phyloP scores from a whole-genome alignment of 2,888 invertebrate genomes.

The Philonicus albiceps region DNA sequence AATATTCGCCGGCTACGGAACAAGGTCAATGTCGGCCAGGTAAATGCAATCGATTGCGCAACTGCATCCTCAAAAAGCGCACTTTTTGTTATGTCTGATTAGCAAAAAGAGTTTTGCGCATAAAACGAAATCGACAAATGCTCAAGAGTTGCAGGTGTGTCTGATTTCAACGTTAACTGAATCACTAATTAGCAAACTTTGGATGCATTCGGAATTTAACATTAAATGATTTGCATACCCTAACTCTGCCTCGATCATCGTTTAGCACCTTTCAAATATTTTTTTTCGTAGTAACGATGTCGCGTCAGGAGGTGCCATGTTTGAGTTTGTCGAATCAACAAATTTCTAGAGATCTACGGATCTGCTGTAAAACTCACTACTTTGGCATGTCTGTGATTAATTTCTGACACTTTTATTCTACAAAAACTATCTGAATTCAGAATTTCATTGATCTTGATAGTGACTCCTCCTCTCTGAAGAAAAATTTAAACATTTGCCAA shows the following conservation, averaged over 20 bases:
- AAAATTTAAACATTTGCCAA: background rate
- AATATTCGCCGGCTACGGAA: background rate
- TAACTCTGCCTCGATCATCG: background rate
- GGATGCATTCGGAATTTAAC: background rate
- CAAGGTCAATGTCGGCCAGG: background rate
- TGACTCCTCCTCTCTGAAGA: background rate
- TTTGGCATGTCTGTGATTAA: background rate
- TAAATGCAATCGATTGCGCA: background rate
- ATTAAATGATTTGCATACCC: background rate
- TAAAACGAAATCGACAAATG: background rate
- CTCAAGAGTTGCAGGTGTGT: background rate
- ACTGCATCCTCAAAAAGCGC: background rate
- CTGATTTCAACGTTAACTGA: background rate
- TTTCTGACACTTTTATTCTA: background rate
- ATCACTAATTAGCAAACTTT: background rate
- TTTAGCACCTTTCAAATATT: background rate
- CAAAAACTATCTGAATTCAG: background rate
- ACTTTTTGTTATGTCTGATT: background rate
- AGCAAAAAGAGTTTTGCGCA: background rate
- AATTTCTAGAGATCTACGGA: background rate
- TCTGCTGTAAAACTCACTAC: background rate
- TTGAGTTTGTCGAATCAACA: background rate
- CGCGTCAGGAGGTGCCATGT: background rate
- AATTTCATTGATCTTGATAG: background rate
- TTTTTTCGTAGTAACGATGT: background rate